Base-by-base conservation (phyloP, 1,140 invertebrate species). In the Meteorus sp. region DNA sequence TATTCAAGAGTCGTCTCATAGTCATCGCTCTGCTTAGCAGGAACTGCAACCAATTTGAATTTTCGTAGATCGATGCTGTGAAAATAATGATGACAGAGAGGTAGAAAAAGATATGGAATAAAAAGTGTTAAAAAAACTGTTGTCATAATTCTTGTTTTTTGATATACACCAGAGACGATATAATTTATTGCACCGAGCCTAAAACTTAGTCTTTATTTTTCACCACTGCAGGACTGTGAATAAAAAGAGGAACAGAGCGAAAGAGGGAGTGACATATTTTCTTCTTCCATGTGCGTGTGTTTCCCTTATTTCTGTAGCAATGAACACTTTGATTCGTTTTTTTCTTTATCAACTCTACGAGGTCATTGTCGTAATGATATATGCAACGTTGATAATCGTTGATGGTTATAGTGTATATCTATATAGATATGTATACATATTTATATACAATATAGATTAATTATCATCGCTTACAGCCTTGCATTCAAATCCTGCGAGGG, bases 281-380 rank as follows among this genome's bases (percentile, higher is more conserved):
- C 19, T 37, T n/a, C 8, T 50, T 50, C 13, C 7, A n/a, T n/a
- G n/a, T n/a, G n/a, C n/a, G n/a, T 31, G 17, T 51, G n/a, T 15
- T 29, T 56, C 47, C 3, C 43, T 54, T 41, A n/a, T 39, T 8
- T 39, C 35, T n/a, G 35, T 29, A 31, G 43, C 27, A 56, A 56
- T 56, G 54, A 56, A 56, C 54, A 56, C 54, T 56, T 56, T 41
- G 27, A 56, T 45, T 56, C 41, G 45, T 56, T 56, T 41, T n/a
- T n/a, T n/a, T n/a, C n/a, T n/a, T n/a, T n/a, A n/a, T n/a, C n/a
- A n/a, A n/a, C 45, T 56, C 54, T 56, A 56, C 23, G 43, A 56
- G 29, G 54, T 47, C 19, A 20, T 45, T 29, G 17, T 56, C 41
- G 22, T 56, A 3, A 45, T 47, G 9, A 43, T 15, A 52, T 29